Base-by-base conservation (phyloP, 2,113 vertebrate genomes). In the Peromyscus californicus region DNA sequence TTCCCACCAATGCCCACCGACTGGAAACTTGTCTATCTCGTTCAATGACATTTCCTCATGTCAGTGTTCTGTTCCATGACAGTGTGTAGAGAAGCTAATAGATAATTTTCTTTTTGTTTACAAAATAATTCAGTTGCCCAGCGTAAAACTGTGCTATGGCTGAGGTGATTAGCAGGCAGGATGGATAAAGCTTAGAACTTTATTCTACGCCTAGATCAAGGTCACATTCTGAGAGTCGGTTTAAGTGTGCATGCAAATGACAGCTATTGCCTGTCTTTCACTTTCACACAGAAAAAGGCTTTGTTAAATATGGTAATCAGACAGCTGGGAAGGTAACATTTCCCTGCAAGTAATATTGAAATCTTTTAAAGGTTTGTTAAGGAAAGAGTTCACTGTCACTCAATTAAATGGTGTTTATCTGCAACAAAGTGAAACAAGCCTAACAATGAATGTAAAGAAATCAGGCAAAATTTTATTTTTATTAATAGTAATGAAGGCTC, bases 251-350 rank as follows among this genome's bases (percentile, higher is more conserved):
- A 80, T 96, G 85, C 91, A 94, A 94, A 95, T 95, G 80, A 96
- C 33, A 29, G 63, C 93, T 70, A 65, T 54, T 59, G 89, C 88
- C 13, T 92, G 15, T 93, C 87, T 74, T 96, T 76, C 39, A 57
- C 74, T 83, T 33, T 79, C 33, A 54, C 42, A 80, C 59, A 87
- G 9, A 97, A 88, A 79, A 80, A 4, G 31, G 65, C 59, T 92
- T 94, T 95, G 91, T 96, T 97, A 96, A 95, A 51, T 95, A 89
- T 94, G 97, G 39, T 96, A 95, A 96, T 97, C 61, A 93, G 61
- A 94, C 45, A 95, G 39, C 39, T 89, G 83, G 78, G 78, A 96
- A 96, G 69, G 93, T 90, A 72, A 91, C 94, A 75, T 6, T 85
- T 91, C 79, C 75, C 93, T 75, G 19, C 21, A 83, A 86, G 94